Conservation (phyloP, 2,113 vertebrate genomes). For the Catharus fuscescens region DNA sequence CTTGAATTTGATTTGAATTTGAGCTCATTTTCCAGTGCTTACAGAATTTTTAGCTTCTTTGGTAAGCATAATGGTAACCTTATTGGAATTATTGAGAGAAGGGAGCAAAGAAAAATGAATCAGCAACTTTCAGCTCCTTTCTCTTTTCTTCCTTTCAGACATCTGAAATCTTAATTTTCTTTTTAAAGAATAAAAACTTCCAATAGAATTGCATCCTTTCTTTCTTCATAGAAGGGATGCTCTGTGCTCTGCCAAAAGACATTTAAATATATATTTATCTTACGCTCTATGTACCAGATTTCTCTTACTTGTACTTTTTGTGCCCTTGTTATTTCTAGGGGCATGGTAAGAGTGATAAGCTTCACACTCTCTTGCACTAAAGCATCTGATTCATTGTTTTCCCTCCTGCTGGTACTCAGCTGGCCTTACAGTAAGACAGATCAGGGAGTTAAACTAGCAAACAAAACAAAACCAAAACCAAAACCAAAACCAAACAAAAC, state of each 20-base stretch:
- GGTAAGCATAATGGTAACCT: neutral
- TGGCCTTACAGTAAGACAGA: neutral
- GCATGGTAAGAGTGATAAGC: neutral
- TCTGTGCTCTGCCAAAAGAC: neutral
- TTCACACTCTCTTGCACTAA: rapidly evolving
- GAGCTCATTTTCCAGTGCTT: neutral
- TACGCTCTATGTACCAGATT: rapidly evolving
- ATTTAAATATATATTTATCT: neutral
- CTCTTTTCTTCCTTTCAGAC: neutral
- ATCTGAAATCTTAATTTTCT: neutral
- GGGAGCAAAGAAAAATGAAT: neutral
- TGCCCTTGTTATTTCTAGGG: neutral
- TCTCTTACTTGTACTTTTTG: neutral
- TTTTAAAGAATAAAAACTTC: neutral
- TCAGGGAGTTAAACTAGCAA: neutral
- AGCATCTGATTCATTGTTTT: rapidly evolving
- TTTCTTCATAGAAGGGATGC: neutral
- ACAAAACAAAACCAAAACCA: neutral
- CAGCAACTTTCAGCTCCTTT: neutral
- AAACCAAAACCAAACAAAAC: neutral
- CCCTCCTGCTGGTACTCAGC: neutral
- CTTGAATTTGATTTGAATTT: neutral
- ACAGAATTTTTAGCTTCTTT: neutral
- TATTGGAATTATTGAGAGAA: neutral
- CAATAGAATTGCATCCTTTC: neutral